Evolutionary conservation across 2,113 vertebrate genomes (phyloP).

Genomic region (Myrmecobius fasciatus): DNA sequence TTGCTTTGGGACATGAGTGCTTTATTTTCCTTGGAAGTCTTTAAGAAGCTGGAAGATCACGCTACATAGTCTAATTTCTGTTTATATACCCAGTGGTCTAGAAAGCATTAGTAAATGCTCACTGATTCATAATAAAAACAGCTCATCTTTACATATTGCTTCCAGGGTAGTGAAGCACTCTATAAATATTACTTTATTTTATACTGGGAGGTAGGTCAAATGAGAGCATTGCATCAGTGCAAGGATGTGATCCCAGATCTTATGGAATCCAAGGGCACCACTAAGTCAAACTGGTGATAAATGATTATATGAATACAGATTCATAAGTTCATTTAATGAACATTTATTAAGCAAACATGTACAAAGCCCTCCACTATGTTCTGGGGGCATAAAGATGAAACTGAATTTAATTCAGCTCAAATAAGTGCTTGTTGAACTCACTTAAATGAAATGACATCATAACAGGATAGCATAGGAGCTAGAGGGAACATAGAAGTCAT

Average conservation of each 20-base stretch:
- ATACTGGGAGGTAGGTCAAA: not conserved
- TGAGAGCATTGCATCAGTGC: not conserved
- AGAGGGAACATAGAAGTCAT: not conserved
- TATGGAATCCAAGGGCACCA: not conserved
- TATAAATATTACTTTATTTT: not conserved
- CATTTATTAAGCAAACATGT: constrained; percentile 1
- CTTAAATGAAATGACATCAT: not conserved
- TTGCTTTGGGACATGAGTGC: not conserved
- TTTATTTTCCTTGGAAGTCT: not conserved
- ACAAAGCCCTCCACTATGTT: not conserved
- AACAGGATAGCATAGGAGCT: not conserved
- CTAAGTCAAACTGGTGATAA: not conserved
- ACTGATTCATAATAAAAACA: not conserved
- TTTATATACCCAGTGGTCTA: not conserved
- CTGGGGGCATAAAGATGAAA: not conserved
- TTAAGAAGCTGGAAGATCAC: too few relatives aligned
- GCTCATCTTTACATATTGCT: not conserved
- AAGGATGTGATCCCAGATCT: not conserved
- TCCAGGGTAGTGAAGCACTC: not conserved
- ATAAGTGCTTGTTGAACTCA: not conserved
- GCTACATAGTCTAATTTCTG: not conserved
- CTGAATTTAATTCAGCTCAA: not conserved
- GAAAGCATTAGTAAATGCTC: not conserved
- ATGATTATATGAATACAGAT: not conserved
- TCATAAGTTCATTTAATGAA: not conserved